These are phyloP conservation scores for Elaphurus davidianus DNA, from an alignment of 2,113 vertebrate genomes.

Conservation along the genomic window DNA sequence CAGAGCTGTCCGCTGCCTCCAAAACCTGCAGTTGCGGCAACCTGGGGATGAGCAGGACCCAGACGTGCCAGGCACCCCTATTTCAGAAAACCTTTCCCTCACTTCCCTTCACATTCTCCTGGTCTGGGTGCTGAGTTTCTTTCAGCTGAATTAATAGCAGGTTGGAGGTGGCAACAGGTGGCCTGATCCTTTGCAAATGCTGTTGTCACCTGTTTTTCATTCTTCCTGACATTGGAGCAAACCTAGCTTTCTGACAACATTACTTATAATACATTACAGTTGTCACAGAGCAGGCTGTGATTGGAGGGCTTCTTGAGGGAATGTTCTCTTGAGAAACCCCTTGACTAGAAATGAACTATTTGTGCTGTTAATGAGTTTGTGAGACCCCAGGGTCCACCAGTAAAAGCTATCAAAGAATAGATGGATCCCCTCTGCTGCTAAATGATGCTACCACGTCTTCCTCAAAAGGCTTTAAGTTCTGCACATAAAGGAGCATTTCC, in stretches of 20 bases:
- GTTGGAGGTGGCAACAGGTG: background rate
- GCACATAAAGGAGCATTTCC: background rate
- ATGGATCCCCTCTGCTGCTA: background rate
- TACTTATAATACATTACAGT: background rate
- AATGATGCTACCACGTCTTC: background rate
- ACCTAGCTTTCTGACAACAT: background rate
- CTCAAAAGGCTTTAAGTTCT: background rate
- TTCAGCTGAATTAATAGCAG: background rate
- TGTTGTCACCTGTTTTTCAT: background rate
- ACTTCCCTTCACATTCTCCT: background rate
- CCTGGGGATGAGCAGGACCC: background rate
- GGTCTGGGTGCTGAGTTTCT: background rate
- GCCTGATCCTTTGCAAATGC: background rate
- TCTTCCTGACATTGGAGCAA: background rate
- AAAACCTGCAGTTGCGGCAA: background rate
- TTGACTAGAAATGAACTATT: background rate
- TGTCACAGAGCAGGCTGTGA: accelerated
- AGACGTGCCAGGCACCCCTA: accelerated
- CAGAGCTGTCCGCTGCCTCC: background rate
- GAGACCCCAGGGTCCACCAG: background rate
- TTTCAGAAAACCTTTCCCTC: background rate
- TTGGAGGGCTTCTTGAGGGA: background rate
- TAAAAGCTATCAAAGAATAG: background rate
- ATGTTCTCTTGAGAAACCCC: background rate
- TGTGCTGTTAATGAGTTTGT: background rate